Evolutionary conservation across 2,888 invertebrate genomes (phyloP), one percentile per base, ranked within the genome.

Genomic region (Agapostemon virescens): DNA sequence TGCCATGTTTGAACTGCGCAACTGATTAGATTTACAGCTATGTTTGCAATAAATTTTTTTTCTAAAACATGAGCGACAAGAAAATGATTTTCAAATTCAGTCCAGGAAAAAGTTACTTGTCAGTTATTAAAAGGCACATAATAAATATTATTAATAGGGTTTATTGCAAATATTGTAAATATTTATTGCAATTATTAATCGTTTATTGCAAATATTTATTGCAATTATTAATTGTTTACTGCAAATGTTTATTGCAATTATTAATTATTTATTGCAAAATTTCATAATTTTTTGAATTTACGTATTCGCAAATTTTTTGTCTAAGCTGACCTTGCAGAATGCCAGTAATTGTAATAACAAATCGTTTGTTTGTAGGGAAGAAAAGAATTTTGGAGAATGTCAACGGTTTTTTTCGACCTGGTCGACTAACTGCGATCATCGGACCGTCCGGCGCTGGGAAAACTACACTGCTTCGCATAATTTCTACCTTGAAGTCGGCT

Each of bases 361-460:
- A 55, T 38, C 0, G 17, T 63, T 20, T 26, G 36, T 36, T 64
- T 55, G 20, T 76, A 91, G 92, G 66, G 3, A 89, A 88, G 68
- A 91, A 92, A 84, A 76, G 89, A 11, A 95, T 96, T 70, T 91
- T 96, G 15, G 92, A 93, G 40, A 93, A 93, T 30, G 93, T 94
- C 0, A 94, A 94, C 9, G 96, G 96, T 0, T 93, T 94, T 33
- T 94, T 96, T 73, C 92, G 94, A 23, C 94, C 95, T 0, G 95
- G 95, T 0, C 94, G 94, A 5, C 92, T 96, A 17, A 95, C 95
- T 0, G 95, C 95, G 63, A 95, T 96, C 42, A 90, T 96, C 2
- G 96, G 96, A 0, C 95, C 95, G 9, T 96, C 96, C 0, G 96
- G 96, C 0, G 96, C 96, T 0, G 96, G 97, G 15, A 97, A 97